Evolutionary conservation across 1,140 invertebrate genomes (phyloP), one percentile per base, ranked within the genome.

Genomic region (Portunus trituberculatus): DNA sequence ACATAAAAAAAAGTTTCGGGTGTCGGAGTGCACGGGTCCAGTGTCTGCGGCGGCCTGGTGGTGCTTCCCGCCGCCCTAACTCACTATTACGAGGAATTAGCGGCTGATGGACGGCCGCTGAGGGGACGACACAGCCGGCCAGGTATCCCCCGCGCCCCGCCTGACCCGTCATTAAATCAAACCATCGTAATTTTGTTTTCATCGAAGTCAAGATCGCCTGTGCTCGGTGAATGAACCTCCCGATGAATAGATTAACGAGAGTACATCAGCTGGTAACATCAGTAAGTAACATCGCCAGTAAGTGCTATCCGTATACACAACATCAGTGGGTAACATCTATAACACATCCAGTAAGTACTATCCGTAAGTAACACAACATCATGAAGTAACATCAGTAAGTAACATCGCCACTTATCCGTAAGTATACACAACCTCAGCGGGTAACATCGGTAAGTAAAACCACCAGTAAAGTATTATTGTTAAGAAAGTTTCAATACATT

Each of bases 61-160:
- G 87, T 46, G 39, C 87, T 89, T 89, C 87, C 45, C 87, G 39
- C 39, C 87, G 25, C 87, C 25, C 32, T 89, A 89, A 89, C 87
- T 89, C 87, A 39, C 87, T 31, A 89, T 89, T 89, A 89, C 20
- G 14, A 39, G 46, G 39, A 89, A 89, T 89, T 89, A 89, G 7
- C 1, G 25, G 0, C 14, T 89, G 87, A 89, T 89, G 39, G 39
- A 89, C 39, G 31, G 87, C 12, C 31, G 16, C 28, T 39, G 39
- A 48, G 39, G 87, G 14, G 87, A 48, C 39, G 28, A 89, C 39
- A 48, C 45, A 89, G 39, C 25, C 31, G 87, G 46, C 87, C 39
- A 76, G 87, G 87, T 89, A 46, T 76, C 67, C 45, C 32, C 45
- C n/a, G 39, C 10, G 46, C 32, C 25, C 46, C 32, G 8, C 31